A percentile compares a stretch with the other conserved stretches of the same genome.
phyloP scores from a whole-genome alignment of 2,113 vertebrate genomes.

The Gobio gobio region DNA sequence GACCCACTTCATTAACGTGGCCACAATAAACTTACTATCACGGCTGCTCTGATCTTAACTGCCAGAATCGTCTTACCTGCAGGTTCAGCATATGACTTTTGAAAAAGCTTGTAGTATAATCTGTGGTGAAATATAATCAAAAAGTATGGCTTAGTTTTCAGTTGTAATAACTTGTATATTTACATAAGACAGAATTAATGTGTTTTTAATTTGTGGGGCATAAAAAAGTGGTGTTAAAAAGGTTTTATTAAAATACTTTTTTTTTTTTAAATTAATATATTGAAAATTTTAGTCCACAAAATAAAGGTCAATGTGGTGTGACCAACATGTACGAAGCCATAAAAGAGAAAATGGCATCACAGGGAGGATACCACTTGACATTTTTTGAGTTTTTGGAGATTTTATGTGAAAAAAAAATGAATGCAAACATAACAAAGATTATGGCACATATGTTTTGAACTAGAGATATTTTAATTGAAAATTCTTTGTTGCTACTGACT shows the following conservation, averaged over 20 bases:
- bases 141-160: not conserved
- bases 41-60: not conserved
- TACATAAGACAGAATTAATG: not conserved
- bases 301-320: too few species aligned
- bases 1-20: too few species aligned
- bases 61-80: conserved; percentile 14
- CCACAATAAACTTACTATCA: too few species aligned
- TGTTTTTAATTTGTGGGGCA: too few species aligned
- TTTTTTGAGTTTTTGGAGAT: too few species aligned
- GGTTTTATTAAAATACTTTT: too few species aligned
- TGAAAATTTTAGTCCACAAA: not conserved
- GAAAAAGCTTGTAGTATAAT: conserved; percentile 54
- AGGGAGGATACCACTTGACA: too few species aligned
- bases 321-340: too few species aligned
- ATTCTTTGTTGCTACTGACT: not conserved
- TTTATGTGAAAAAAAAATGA: too few species aligned
- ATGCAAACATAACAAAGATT: too few species aligned
- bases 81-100: not conserved
- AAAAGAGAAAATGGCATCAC: too few species aligned
- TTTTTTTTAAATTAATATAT: not conserved
- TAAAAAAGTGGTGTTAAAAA: not conserved
- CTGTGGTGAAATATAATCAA: conserved; percentile 24
- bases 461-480: not conserved
- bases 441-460: not conserved
- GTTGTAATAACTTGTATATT: not conserved